Percentiles rank a stretch among this genome's conserved stretches.
These are phyloP conservation scores for Ochropacha duplaris DNA, from an alignment of 2,888 invertebrate genomes.

Conservation along the genomic window DNA sequence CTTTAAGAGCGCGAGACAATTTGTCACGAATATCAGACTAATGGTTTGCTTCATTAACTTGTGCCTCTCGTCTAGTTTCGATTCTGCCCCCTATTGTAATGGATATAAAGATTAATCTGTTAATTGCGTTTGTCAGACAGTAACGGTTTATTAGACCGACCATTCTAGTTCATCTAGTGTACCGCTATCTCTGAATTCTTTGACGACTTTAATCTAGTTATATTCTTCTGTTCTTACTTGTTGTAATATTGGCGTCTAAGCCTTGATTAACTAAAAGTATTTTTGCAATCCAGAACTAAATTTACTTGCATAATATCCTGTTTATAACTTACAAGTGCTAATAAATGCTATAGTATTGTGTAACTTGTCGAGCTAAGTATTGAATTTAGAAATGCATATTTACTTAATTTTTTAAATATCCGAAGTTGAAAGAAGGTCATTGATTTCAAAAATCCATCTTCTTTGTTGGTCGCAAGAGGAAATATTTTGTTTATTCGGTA, in stretches of 20 bases:
- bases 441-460: neutral
- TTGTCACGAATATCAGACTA: slow-evolving; percentile 9
- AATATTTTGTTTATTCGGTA: slow-evolving; percentile 2
- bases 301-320: neutral
- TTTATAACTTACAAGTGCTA: neutral
- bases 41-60: neutral
- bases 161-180: slow-evolving; percentile 69
- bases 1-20: neutral
- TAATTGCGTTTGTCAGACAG: slow-evolving; percentile 65
- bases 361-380: neutral
- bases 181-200: slow-evolving; percentile 69
- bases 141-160: slow-evolving; percentile 72
- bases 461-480: neutral
- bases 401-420: neutral
- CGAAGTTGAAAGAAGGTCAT: neutral
- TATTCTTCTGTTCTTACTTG: slow-evolving; percentile 1
- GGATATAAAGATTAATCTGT: slow-evolving; percentile 45
- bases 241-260: neutral
- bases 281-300: neutral
- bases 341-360: neutral
- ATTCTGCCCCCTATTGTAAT: slow-evolving; percentile 37
- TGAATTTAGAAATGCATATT: neutral
- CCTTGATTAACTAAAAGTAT: neutral
- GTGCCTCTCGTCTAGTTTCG: neutral
- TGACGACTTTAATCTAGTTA: slow-evolving; percentile 29